phyloP scores from a whole-genome alignment of 2,113 vertebrate species.

The Chauna torquata region DNA sequence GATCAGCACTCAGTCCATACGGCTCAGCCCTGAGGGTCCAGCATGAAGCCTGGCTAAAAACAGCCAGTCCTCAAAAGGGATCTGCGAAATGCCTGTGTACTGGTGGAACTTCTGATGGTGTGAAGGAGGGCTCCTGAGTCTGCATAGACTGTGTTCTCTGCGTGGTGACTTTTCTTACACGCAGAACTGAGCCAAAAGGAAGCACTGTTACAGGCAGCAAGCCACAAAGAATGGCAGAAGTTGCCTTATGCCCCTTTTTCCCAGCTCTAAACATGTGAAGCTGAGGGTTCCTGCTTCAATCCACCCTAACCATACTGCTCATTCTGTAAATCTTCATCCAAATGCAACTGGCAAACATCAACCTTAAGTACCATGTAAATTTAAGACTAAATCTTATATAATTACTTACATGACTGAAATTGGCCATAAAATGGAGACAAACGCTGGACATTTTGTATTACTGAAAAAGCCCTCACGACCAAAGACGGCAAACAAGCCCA shows the following conservation, averaged over 20 bases:
- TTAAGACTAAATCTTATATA: neutral
- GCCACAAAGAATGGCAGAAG: neutral
- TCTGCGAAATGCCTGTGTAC: neutral
- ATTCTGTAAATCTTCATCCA: neutral
- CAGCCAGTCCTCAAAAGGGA: neutral
- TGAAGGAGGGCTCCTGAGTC: neutral
- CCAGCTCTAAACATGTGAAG: neutral
- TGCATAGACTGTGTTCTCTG: neutral
- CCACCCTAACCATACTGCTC: neutral
- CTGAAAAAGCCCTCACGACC: neutral
- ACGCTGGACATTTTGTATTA: neutral
- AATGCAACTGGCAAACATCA: neutral
- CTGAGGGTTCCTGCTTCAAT: neutral
- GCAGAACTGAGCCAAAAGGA: neutral
- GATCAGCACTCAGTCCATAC: neutral
- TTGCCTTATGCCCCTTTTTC: neutral
- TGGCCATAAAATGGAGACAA: neutral
- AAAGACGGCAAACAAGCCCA: neutral
- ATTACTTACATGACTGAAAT: neutral
- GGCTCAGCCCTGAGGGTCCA: neutral
- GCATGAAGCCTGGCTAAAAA: neutral
- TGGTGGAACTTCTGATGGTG: neutral
- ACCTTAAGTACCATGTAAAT: neutral
- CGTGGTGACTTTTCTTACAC: neutral
- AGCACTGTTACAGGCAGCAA: neutral